Evolutionary conservation across 53 echinoderm and acorn worm species (phyloP), one percentile per base, ranked within the genome.

Genomic region (Holothuria scabra): DNA sequence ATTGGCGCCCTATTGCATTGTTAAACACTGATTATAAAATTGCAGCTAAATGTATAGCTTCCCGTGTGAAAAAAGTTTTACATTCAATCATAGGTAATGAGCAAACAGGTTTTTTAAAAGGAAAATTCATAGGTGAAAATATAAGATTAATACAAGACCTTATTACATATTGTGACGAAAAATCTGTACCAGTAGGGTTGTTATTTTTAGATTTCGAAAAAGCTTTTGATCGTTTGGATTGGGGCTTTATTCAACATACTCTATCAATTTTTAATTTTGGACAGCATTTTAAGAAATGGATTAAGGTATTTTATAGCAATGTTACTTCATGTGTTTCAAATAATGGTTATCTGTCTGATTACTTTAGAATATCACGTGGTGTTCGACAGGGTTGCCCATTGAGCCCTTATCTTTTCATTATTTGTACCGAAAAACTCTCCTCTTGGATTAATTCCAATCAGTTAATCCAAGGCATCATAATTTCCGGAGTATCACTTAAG

Each of bases 331-430:
- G 67, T 29, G 67, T 66, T 4, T 66, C 16, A 66, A 12, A 66
- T 66, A 66, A 66, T 66, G 67, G 28, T 24, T 66, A 66, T 66
- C 28, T n/a, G n/a, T n/a, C n/a, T n/a, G n/a, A n/a, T n/a, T n/a
- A n/a, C n/a, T n/a, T n/a, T n/a, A n/a, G n/a, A 5, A 30, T 66
- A 23, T 66, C 67, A 66, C 67, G 16, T 66, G 67, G 67, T 66
- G 67, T 66, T 66, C 67, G 67, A 24, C 67, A 66, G 2, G 67
- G 28, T 30, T 31, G 29, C 29, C 67, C 28, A n/a, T n/a, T n/a
- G n/a, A n/a, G n/a, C n/a, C n/a, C n/a, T n/a, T n/a, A n/a, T n/a
- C n/a, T n/a, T n/a, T n/a, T n/a, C n/a, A n/a, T n/a, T n/a, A n/a
- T n/a, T n/a, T n/a, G n/a, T n/a, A n/a, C n/a, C n/a, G n/a, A n/a